Conservation (phyloP, 2,888 invertebrate genomes). For the Cyclophora punctaria region DNA sequence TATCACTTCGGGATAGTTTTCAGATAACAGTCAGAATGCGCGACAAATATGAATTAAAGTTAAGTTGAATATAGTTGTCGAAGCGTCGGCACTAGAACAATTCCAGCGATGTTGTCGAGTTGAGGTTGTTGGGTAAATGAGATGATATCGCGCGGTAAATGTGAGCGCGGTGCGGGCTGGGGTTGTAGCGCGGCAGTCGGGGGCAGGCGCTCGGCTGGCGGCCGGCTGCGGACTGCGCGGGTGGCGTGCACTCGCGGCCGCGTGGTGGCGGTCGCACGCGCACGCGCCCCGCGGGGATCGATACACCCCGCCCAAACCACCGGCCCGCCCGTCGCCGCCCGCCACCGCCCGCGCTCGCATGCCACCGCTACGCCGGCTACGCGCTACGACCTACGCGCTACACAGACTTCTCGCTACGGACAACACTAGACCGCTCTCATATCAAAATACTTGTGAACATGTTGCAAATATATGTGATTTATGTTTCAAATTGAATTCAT, state of each 20-base stretch:
- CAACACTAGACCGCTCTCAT: too few relatives aligned
- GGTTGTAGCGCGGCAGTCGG: constrained; percentile 20
- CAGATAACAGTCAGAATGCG: constrained; percentile 21
- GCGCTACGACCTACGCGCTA: constrained; percentile 17
- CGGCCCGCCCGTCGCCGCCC: constrained; percentile 38
- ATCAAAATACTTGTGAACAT: too few relatives aligned
- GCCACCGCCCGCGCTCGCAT: constrained; percentile 32
- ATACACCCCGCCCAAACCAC: constrained; percentile 67
- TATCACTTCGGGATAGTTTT: constrained; percentile 29
- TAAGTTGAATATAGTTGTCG: constrained; percentile 34
- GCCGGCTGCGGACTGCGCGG: constrained; percentile 70
- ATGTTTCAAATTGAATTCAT: too few relatives aligned
- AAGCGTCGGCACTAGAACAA: constrained; percentile 49
- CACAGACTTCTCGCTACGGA: too few relatives aligned
- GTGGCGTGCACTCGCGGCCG: constrained; percentile 33
- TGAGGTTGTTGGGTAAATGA: constrained; percentile 44
- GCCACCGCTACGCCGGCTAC: constrained; percentile 15
- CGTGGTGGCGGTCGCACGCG: constrained; percentile 50
- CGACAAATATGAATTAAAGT: constrained; percentile 15
- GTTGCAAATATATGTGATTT: too few relatives aligned
- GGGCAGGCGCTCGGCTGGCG: constrained; percentile 58
- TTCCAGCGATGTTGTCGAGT: constrained; percentile 54
- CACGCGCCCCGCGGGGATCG: constrained; percentile 68
- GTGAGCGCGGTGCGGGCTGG: constrained; percentile 32
- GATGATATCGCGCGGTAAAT: constrained; percentile 57